A percentile compares a stretch with the other conserved stretches of the same genome.
phyloP scores from a whole-genome alignment of 2,888 invertebrate genomes.

The Druceiella hillmani region DNA sequence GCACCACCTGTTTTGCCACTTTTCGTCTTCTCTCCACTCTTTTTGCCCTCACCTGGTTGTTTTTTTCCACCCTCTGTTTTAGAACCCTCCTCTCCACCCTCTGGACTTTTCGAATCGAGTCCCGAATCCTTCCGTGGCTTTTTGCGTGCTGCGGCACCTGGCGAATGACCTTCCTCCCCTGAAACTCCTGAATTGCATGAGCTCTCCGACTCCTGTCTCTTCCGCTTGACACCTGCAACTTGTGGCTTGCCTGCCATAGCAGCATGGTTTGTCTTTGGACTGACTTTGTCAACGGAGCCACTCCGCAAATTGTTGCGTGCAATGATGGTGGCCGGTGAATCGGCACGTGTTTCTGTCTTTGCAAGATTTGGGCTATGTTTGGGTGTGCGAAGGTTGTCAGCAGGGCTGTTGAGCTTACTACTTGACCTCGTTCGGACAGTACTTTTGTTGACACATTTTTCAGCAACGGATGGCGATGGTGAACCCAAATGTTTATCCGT shows the following conservation, averaged over 20 bases:
- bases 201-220: constrained; percentile 75
- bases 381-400: constrained; percentile 46
- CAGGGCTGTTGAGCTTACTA: constrained; percentile 63
- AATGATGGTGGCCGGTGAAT: constrained; percentile 35
- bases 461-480: constrained; percentile 44
- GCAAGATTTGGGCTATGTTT: constrained; percentile 40
- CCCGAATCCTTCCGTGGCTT: constrained; percentile 35
- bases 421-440: constrained; percentile 62
- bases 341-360: constrained; percentile 34
- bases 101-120: constrained; percentile 48
- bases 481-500: constrained; percentile 45
- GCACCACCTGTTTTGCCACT: constrained; percentile 49
- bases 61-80: constrained; percentile 13
- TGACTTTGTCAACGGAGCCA: constrained; percentile 38
- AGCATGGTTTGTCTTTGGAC: constrained; percentile 28
- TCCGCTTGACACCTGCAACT: constrained; percentile 55
- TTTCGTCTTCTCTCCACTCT: constrained; percentile 31
- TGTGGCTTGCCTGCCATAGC: constrained; percentile 22
- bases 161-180: constrained; percentile 48
- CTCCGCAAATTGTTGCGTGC: constrained; percentile 35
- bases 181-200: constrained; percentile 60
- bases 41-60: constrained; percentile 5
- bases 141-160: constrained; percentile 37
- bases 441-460: constrained; percentile 39
- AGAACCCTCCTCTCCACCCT: constrained; percentile 31